Percentiles rank a stretch among this genome's conserved stretches.
These are phyloP conservation scores for Hypanus sabinus DNA, from an alignment of 2,113 vertebrate genomes.

Conservation along the genomic window DNA sequence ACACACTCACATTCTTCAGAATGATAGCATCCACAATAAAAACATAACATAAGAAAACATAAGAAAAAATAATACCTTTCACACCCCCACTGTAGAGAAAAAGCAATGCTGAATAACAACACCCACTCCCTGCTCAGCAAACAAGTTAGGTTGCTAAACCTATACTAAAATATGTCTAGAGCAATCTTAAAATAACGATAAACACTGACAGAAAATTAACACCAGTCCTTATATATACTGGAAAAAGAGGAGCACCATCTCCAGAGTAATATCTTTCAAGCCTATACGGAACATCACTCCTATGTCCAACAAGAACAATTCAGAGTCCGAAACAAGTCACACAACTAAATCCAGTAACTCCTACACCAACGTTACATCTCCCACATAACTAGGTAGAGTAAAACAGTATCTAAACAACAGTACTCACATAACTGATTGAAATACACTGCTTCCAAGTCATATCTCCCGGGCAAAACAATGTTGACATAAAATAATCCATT, in stretches of 20 bases:
- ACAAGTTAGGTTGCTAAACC: background rate
- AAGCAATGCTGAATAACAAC: background rate
- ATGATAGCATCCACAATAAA: too few species aligned
- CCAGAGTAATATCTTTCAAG: too few species aligned
- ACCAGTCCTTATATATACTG: too few species aligned
- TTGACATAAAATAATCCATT: slow-evolving; percentile 19
- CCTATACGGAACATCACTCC: background rate
- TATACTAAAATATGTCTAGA: background rate
- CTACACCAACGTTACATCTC: background rate
- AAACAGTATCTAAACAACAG: background rate
- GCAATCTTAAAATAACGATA: background rate
- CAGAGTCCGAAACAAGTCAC: background rate
- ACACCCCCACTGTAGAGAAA: background rate
- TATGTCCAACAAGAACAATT: background rate
- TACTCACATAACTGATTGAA: background rate
- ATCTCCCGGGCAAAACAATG: background rate
- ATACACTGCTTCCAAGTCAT: background rate
- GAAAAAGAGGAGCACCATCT: too few species aligned
- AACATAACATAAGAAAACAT: background rate
- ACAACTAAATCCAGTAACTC: background rate
- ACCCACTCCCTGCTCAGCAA: background rate
- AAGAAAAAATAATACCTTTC: background rate
- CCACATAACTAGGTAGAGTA: background rate
- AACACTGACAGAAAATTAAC: too few species aligned
- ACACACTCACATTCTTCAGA: too few species aligned